Conservation (phyloP, 1,140 invertebrate species). For the Lordiphosa clarofinis region DNA sequence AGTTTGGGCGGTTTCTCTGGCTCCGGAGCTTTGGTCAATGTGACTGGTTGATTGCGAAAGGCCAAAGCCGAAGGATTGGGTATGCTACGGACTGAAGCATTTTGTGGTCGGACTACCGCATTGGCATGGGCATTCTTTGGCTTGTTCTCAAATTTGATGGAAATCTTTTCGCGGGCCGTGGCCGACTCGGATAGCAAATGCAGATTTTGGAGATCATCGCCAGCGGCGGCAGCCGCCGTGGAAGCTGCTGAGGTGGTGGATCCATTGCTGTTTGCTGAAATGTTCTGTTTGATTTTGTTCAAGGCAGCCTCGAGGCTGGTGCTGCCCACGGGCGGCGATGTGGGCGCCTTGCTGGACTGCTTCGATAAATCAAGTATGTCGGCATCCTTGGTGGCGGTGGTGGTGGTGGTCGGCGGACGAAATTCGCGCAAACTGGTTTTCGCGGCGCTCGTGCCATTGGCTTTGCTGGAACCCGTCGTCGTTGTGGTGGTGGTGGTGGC, state of each 20-base stretch:
- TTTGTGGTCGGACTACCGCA: conserved; percentile 71
- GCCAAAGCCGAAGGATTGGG: conserved; percentile 78
- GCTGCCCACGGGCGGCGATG: conserved; percentile 23
- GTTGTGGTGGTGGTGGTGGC: not conserved
- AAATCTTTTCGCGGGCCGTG: conserved; percentile 71
- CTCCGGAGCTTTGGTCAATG: conserved; percentile 13
- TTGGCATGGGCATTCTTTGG: conserved; percentile 55
- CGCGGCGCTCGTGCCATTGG: conserved; percentile 50
- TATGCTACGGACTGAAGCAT: conserved; percentile 76
- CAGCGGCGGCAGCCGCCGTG: conserved; percentile 1
- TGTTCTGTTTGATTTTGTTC: conserved; percentile 77
- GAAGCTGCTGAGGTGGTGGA: conserved; percentile 7
- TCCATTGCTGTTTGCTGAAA: conserved; percentile 55
- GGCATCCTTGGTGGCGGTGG: conserved; percentile 43
- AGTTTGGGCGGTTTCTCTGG: conserved; percentile 34
- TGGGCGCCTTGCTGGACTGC: conserved; percentile 29
- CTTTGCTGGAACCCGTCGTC: conserved; percentile 26
- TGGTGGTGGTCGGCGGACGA: conserved; percentile 32
- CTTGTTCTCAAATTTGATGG: conserved; percentile 64
- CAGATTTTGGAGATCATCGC: conserved; percentile 73
- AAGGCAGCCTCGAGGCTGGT: conserved; percentile 67
- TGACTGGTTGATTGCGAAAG: conserved; percentile 68
- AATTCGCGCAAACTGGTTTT: conserved; percentile 74
- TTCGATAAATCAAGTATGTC: conserved; percentile 74
- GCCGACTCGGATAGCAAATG: conserved; percentile 75